phyloP scores from a whole-genome alignment of 2,888 invertebrate species.

The Diaprepes abbreviatus region DNA sequence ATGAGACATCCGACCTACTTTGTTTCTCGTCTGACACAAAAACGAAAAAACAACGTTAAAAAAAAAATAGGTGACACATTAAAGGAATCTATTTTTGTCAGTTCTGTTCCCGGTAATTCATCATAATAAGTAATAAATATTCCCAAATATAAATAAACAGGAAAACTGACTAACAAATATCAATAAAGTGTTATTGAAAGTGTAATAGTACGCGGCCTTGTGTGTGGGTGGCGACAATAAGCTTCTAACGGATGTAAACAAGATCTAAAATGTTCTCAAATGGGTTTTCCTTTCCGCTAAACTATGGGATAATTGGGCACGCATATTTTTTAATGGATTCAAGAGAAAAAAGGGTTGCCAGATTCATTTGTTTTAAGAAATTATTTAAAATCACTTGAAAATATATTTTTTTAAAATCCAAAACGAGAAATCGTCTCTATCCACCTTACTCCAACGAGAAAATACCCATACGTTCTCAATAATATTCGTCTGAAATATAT shows the following conservation, averaged over 20 bases:
- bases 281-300: constrained; percentile 10
- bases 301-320: background rate
- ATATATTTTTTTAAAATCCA: too few species aligned
- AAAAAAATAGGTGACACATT: too few species aligned
- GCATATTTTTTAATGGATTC: background rate
- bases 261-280: constrained; percentile 20
- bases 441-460: too few species aligned
- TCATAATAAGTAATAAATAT: constrained; percentile 11
- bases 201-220: constrained; percentile 38
- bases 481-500: too few species aligned
- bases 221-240: constrained; percentile 28
- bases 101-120: background rate
- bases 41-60: too few species aligned
- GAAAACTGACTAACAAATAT: constrained; percentile 41
- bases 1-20: too few species aligned
- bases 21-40: too few species aligned
- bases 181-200: constrained; percentile 29
- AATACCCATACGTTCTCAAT: too few species aligned
- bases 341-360: too few species aligned
- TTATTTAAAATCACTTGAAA: too few species aligned
- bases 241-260: constrained; percentile 37
- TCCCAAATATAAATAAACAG: constrained; percentile 29
- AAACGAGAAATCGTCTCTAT: too few species aligned
- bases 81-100: background rate
- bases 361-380: too few species aligned